These are phyloP conservation scores for Lophius piscatorius DNA, from an alignment of 2,113 vertebrate species.

Conservation along the genomic window DNA sequence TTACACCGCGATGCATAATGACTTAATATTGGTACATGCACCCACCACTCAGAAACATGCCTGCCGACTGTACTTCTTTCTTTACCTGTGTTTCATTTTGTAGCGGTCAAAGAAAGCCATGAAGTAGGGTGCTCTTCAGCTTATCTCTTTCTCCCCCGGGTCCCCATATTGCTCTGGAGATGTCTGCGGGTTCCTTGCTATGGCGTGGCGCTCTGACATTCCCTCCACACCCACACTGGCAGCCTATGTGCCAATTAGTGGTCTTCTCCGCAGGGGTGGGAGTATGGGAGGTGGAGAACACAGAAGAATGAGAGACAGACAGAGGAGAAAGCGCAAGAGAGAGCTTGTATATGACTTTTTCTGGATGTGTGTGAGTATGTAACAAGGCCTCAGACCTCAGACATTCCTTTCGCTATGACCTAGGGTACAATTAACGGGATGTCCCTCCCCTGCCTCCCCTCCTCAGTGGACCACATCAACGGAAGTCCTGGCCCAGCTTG, in stretches of 20 bases:
- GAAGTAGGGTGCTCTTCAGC: constrained; percentile 64
- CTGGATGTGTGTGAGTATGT: constrained; percentile 62
- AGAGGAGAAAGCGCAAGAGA: constrained; percentile 65
- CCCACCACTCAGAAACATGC: constrained; percentile 15
- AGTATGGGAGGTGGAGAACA: constrained; percentile 78
- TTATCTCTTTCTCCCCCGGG: constrained; percentile 62
- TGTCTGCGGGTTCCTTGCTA: constrained; percentile 77
- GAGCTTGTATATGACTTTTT: constrained; percentile 61
- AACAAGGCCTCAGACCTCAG: constrained; percentile 83
- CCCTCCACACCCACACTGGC: constrained; percentile 84
- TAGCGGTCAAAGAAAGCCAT: constrained; percentile 61
- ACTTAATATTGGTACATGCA: too few relatives aligned
- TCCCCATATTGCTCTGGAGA: constrained; percentile 70
- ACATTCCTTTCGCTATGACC: constrained; percentile 81
- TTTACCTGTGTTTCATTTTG: constrained; percentile 42
- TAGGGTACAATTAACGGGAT: constrained; percentile 83
- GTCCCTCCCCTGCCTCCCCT: constrained; percentile 80
- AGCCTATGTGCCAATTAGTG: constrained; percentile 86
- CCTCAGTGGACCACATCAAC: constrained; percentile 79
- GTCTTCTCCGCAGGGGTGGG: constrained; percentile 81
- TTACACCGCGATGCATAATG: too few relatives aligned
- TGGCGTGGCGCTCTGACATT: constrained; percentile 82
- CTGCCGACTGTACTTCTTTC: constrained; percentile 22
- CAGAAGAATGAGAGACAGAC: constrained; percentile 72
- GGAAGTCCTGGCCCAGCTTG: constrained; percentile 78